Evolutionary conservation across 2,113 vertebrate genomes (phyloP).

Genomic region (Notarius lentiginosus): DNA sequence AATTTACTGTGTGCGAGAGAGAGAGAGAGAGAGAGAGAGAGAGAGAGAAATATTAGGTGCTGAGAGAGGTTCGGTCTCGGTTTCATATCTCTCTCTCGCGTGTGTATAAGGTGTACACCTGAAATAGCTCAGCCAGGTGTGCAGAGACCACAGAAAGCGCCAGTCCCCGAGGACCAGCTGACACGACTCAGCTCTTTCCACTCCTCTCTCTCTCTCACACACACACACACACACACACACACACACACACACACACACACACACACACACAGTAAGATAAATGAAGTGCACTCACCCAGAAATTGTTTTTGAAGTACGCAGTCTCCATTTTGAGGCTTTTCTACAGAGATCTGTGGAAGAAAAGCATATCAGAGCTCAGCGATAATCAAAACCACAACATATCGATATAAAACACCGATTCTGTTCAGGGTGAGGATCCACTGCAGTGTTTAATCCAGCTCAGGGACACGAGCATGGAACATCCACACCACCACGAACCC

Average conservation of each 20-base stretch:
- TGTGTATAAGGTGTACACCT: constrained; percentile 7
- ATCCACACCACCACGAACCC: no score
- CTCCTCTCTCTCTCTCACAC: not conserved
- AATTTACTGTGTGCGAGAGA: no score
- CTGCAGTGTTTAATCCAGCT: no score
- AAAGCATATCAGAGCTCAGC: not conserved
- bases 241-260: constrained; percentile 1
- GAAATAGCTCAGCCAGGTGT: constrained; percentile 52
- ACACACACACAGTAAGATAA: not conserved
- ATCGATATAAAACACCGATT: no score
- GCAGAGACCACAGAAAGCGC: constrained; percentile 24
- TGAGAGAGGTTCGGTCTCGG: not conserved
- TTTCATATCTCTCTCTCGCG: no score
- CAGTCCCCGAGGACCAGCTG: constrained; percentile 29
- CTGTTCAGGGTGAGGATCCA: no score
- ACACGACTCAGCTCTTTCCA: constrained; percentile 18
- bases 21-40: no score
- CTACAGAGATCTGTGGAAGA: constrained; percentile 61
- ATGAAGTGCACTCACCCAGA: constrained; percentile 68
- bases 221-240: not conserved
- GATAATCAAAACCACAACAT: no score
- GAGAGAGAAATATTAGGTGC: not conserved
- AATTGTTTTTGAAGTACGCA: constrained; percentile 75
- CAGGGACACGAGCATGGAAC: no score
- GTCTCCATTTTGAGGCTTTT: constrained; percentile 60